Evolutionary conservation across 2,888 invertebrate genomes (phyloP).

Genomic region (Oligia strigilis): DNA sequence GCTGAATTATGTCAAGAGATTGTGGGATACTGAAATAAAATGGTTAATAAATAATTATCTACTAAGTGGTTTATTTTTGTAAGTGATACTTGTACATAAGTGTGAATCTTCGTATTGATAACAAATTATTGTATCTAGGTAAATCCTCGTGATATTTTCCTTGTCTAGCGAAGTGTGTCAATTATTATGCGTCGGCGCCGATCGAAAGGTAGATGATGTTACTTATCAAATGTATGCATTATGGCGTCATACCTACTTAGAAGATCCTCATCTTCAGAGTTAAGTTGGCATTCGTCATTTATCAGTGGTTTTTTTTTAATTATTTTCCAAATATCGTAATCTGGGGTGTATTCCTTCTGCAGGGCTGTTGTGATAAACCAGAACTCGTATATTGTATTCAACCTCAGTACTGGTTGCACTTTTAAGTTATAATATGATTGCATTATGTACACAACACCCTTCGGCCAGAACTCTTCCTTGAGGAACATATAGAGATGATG

Average conservation of each 20-base stretch:
- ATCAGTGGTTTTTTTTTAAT: too few species aligned
- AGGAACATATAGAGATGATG: too few species aligned
- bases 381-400: neutral
- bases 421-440: neutral
- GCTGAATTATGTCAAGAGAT: constrained; percentile 55
- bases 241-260: constrained; percentile 8
- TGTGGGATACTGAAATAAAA: constrained; percentile 15
- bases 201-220: constrained; percentile 13
- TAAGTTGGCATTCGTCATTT: neutral
- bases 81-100: constrained; percentile 20
- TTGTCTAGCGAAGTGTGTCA: constrained; percentile 42
- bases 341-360: neutral
- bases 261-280: neutral
- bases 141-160: constrained; percentile 26
- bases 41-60: constrained; percentile 13
- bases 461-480: too few species aligned
- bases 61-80: constrained; percentile 24
- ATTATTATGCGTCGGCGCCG: constrained; percentile 22
- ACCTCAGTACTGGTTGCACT: neutral
- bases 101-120: constrained; percentile 24
- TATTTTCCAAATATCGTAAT: too few species aligned
- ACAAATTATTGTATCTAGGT: constrained; percentile 23
- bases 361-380: neutral
- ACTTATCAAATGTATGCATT: constrained; percentile 9
- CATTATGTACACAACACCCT: neutral